Percentiles rank a stretch among this genome's conserved stretches.
Evolutionary conservation across 1,140 invertebrate species (phyloP).

Genomic region (Camponotus pennsylvanicus): DNA sequence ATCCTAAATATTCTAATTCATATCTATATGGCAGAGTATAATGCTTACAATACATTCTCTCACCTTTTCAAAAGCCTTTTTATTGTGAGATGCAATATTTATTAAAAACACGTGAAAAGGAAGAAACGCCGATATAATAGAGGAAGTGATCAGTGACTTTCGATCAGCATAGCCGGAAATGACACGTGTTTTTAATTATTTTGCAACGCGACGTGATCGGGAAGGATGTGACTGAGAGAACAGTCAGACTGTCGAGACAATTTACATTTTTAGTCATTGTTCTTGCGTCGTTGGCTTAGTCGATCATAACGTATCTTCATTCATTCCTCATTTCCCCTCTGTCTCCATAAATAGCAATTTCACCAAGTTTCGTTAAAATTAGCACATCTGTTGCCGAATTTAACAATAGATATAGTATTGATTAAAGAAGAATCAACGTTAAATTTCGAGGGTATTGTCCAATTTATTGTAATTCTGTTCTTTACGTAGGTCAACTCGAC

Average conservation of each 20-base stretch:
- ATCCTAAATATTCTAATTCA: background rate
- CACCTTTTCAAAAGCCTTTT: background rate
- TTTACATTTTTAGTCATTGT: constrained; percentile 84
- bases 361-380: constrained; percentile 41
- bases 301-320: constrained; percentile 58
- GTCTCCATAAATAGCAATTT: constrained; percentile 50
- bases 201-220: constrained; percentile 63
- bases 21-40: background rate
- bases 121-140: background rate
- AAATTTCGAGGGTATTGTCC: background rate
- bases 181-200: constrained; percentile 82
- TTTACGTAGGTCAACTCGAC: background rate
- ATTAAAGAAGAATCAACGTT: background rate
- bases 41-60: background rate
- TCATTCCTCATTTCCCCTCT: background rate
- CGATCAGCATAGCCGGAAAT: constrained; percentile 65
- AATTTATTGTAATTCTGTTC: background rate
- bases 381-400: constrained; percentile 65
- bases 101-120: constrained; percentile 7
- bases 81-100: background rate
- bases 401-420: background rate
- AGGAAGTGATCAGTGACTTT: background rate
- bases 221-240: constrained; percentile 59
- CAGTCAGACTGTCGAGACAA: constrained; percentile 71
- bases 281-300: constrained; percentile 45